Base-by-base conservation (phyloP, 2,113 vertebrate genomes). In the Gymnocephalus cernua region DNA sequence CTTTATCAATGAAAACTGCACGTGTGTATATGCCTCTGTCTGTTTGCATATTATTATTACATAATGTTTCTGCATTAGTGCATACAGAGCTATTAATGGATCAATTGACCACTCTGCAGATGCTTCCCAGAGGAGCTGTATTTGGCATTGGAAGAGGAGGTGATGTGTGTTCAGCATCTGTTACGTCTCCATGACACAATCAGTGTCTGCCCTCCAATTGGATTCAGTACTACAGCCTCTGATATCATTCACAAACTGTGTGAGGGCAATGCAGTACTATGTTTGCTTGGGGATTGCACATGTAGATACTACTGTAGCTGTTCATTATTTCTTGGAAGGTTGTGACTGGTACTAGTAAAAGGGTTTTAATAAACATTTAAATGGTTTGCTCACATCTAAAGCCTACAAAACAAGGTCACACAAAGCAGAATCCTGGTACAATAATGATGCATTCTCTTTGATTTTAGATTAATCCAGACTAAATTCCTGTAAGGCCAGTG, bases 381-480 rank as follows among this genome's bases (percentile, higher is more conserved):
- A 59, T 57, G 18, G 1, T 12, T 21, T 68, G 13, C 66, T 45
- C 14, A 16, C 35, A 53, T 48, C 23, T 23, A 15, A 23, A 18
- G 6, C 19, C 2, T n/a, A 44, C 9, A 73, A 77, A 77, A 74
- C n/a, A 64, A 67, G 19, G 51, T 67, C 41, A 68, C 0, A 3
- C 41, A 16, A 56, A 53, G 12, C 68, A 54, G 41, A 74, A 68
- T 51, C 25, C 11, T 72, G 51, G 10, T 67, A 27, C 53, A 25
- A 54, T 15, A 53, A 73, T 53, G 16, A 69, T 53, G 4, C 35
- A 57, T 56, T 77, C 4, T 61, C 14, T 74, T 58, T 74, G 68
- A 71, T 58, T 91, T 76, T 63, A 75, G n/a, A 7, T 74, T 79
- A 83, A 83, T 87, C 82, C 84, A 85, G 76, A 74, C 29, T 50